Conservation (phyloP, 2,888 invertebrate species). For the Nymphalis c-album region DNA sequence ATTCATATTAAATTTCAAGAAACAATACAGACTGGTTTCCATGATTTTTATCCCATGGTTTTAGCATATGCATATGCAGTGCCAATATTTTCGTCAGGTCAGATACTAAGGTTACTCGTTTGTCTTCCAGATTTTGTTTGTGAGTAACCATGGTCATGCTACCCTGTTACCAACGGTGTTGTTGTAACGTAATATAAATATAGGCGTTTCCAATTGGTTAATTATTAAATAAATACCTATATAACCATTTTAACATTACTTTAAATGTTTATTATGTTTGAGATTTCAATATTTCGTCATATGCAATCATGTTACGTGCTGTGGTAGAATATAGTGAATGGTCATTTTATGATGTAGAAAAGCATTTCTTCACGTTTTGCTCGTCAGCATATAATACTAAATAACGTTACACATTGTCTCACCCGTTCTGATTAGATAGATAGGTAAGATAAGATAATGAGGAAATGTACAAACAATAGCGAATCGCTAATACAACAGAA, state of each 20-base stretch:
- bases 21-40: no score
- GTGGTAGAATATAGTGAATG: conserved; percentile 22
- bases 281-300: conserved; percentile 11
- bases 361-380: conserved; percentile 48
- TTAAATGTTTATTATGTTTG: neutral
- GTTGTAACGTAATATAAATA: no score
- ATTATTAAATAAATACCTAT: neutral
- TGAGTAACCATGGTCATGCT: no score
- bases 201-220: no score
- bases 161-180: no score
- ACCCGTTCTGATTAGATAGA: conserved; percentile 28
- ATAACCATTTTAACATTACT: neutral
- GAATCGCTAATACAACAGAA: neutral
- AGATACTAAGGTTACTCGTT: no score
- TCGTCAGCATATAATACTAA: conserved; percentile 41
- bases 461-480: neutral
- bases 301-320: conserved; percentile 30
- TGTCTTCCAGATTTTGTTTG: no score
- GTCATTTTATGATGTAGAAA: conserved; percentile 35
- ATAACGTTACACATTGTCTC: conserved; percentile 23
- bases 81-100: no score
- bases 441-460: conserved; percentile 1
- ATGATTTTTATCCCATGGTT: no score
- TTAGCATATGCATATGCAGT: no score
- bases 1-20: no score